Evolutionary conservation across 2,797 vertebrate genomes (phyloP).

Genomic region (Todus mexicanus): DNA sequence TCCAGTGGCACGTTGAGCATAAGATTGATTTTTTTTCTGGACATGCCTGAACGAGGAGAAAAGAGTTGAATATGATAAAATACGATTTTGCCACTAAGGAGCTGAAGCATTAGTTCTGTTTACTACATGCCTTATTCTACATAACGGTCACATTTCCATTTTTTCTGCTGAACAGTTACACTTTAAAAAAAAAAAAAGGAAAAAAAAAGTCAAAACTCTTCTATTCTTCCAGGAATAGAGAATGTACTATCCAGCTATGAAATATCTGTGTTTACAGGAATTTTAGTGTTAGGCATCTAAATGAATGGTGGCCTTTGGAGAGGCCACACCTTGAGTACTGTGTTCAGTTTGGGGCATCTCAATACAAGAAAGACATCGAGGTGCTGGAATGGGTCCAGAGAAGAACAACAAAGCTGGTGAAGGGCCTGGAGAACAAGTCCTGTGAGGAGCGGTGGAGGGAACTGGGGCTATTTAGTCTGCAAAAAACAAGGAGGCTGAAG

Average conservation of each 20-base stretch:
- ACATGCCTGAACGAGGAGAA: neutral
- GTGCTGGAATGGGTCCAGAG: too few relatives aligned
- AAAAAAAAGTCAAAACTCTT: neutral
- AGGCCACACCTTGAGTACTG: too few relatives aligned
- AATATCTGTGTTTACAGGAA: neutral
- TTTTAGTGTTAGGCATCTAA: neutral
- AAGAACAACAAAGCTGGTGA: too few relatives aligned
- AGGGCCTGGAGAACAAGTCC: too few relatives aligned
- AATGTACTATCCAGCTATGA: neutral
- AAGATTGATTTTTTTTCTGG: slow-evolving; percentile 12
- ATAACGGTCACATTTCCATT: neutral
- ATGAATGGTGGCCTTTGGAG: too few relatives aligned
- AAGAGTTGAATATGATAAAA: slow-evolving; percentile 1
- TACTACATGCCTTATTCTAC: neutral
- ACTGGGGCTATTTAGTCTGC: too few relatives aligned
- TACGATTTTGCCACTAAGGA: neutral
- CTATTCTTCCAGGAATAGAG: neutral
- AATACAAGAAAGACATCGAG: too few relatives aligned
- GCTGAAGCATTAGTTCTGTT: neutral
- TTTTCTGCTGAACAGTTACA: neutral
- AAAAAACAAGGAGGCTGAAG: too few relatives aligned
- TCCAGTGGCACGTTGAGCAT: neutral
- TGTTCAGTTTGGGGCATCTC: too few relatives aligned
- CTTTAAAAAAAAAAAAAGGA: neutral
- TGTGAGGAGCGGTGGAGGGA: too few relatives aligned